These are phyloP conservation scores for Falco biarmicus DNA, from an alignment of 2,797 vertebrate species.

Conservation along the genomic window DNA sequence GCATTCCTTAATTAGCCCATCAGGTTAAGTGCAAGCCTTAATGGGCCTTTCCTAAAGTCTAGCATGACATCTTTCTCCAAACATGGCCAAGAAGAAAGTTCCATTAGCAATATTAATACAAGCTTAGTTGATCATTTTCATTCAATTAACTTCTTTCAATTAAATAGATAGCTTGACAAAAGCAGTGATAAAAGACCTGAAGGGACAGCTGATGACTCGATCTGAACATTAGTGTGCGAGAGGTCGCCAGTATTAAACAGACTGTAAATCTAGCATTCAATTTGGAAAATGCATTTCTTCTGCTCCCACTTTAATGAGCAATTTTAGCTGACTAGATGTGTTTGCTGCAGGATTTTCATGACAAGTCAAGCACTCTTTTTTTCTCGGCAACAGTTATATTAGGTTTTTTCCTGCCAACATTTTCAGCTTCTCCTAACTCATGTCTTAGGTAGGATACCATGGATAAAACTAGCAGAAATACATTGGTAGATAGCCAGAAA, in stretches of 20 bases:
- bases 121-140: constrained; percentile 99
- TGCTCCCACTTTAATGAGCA: constrained; percentile 93
- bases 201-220: constrained; percentile 94
- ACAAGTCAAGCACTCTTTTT: constrained; percentile 71
- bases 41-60: constrained; percentile 99
- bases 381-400: constrained; percentile 23
- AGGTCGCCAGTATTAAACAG: constrained; percentile 90
- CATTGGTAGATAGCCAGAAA: not conserved
- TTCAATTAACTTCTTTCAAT: constrained; percentile 99
- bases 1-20: constrained; percentile 99
- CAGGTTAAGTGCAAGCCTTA: constrained; percentile 99
- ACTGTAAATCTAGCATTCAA: constrained; percentile 99
- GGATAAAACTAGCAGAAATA: constrained; percentile 28
- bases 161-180: constrained; percentile 99
- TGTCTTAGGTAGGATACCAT: not conserved
- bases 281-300: constrained; percentile 97
- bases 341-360: constrained; percentile 82
- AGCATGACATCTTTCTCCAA: constrained; percentile 96
- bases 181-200: constrained; percentile 97
- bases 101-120: constrained; percentile 99
- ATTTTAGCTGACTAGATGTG: constrained; percentile 93
- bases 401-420: constrained; percentile 11
- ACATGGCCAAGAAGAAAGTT: constrained; percentile 99
- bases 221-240: constrained; percentile 95
- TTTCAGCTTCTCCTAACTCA: constrained; percentile 34